These are phyloP conservation scores for Adineta ricciae DNA, from an alignment of 2,888 invertebrate species.

Conservation along the genomic window DNA sequence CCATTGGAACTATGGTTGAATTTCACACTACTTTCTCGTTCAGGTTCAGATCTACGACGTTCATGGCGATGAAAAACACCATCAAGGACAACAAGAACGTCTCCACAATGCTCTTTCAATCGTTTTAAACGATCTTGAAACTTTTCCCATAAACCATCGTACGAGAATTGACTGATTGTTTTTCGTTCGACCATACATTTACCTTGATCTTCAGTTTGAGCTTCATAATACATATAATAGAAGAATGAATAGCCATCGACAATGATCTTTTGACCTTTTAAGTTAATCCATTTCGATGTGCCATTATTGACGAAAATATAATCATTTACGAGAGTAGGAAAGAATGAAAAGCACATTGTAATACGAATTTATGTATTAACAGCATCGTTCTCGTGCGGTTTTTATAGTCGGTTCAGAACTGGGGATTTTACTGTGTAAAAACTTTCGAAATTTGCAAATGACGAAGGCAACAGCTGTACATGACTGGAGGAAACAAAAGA, in stretches of 20 bases:
- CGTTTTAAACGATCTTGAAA: neutral
- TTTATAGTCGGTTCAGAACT: too few relatives aligned
- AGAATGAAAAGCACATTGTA: too few relatives aligned
- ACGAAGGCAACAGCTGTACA: too few relatives aligned
- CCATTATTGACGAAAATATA: neutral
- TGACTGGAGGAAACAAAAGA: too few relatives aligned
- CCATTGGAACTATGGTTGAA: neutral
- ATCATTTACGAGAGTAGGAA: neutral
- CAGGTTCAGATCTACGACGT: neutral
- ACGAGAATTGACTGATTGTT: neutral
- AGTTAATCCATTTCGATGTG: neutral
- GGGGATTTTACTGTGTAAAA: too few relatives aligned
- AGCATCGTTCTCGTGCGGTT: too few relatives aligned
- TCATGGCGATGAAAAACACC: neutral
- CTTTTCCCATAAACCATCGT: neutral
- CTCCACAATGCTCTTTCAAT: neutral
- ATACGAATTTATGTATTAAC: too few relatives aligned
- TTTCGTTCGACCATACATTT: neutral
- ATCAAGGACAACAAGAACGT: neutral
- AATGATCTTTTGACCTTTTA: neutral
- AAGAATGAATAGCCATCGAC: neutral
- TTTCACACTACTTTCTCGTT: too few relatives aligned
- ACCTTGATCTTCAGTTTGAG: neutral
- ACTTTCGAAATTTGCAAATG: too few relatives aligned
- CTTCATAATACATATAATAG: neutral